phyloP scores from a whole-genome alignment of 2,888 invertebrate genomes.

The Leptinotarsa juncta region DNA sequence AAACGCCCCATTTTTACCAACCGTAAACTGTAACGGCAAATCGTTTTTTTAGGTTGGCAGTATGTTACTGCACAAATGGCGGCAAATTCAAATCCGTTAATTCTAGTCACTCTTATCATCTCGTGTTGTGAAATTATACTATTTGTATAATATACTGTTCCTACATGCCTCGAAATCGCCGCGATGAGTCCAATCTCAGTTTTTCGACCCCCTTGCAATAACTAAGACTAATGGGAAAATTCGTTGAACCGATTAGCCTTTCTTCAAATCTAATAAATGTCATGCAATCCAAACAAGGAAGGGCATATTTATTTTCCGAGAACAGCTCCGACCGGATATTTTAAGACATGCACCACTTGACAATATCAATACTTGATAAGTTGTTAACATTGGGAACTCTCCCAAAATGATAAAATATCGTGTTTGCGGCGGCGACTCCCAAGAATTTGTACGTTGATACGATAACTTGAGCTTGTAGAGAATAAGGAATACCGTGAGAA shows the following conservation, averaged over 20 bases:
- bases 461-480: background rate
- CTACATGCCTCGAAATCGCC: too few relatives aligned
- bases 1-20: too few relatives aligned
- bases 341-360: constrained; percentile 27
- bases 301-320: constrained; percentile 31
- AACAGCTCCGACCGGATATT: constrained; percentile 28
- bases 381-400: constrained; percentile 6
- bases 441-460: background rate
- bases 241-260: background rate
- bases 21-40: too few relatives aligned
- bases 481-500: too few relatives aligned
- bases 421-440: background rate
- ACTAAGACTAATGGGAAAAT: background rate
- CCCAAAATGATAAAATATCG: constrained; percentile 15
- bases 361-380: constrained; percentile 26
- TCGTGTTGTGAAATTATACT: too few relatives aligned
- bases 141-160: too few relatives aligned
- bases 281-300: constrained; percentile 14
- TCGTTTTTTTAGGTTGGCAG: too few relatives aligned
- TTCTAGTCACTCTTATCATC: too few relatives aligned
- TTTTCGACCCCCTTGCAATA: background rate
- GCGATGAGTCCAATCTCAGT: too few relatives aligned
- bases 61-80: too few relatives aligned
- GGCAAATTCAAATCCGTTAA: too few relatives aligned
- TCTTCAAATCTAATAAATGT: constrained; percentile 18